phyloP scores from a whole-genome alignment of 1,140 invertebrate genomes.

The Sitobion miscanthi region DNA sequence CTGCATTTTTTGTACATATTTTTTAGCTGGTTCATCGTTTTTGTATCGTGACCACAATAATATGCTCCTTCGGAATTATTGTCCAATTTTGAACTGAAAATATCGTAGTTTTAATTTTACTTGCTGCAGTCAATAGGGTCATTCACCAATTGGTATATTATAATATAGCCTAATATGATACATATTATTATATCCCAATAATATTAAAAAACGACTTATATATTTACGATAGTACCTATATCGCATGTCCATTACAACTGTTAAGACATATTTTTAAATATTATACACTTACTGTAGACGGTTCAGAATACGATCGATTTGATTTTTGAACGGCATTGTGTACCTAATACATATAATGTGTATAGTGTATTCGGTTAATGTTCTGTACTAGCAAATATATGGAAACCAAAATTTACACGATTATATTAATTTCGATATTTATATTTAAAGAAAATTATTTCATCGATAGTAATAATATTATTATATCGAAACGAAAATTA shows the following conservation, averaged over 20 bases:
- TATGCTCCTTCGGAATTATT: background rate
- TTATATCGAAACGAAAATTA: background rate
- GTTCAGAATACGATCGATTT: background rate
- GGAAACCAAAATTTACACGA: background rate
- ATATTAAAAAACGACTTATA: background rate
- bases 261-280: background rate
- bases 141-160: background rate
- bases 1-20: conserved; percentile 12
- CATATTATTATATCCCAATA: background rate
- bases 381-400: background rate
- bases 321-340: background rate
- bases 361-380: background rate
- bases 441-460: background rate
- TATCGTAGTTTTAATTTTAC: background rate
- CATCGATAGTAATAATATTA: no score
- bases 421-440: background rate
- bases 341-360: background rate
- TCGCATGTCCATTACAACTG: background rate
- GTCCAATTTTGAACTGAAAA: background rate
- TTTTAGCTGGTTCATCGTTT: background rate
- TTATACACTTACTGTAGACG: background rate
- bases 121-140: background rate
- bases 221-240: background rate
- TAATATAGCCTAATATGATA: background rate
- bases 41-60: background rate